Percentiles rank a stretch among this genome's conserved stretches.
Conservation (phyloP, 2,797 vertebrate species). For the Scomberomorus guttatus region DNA sequence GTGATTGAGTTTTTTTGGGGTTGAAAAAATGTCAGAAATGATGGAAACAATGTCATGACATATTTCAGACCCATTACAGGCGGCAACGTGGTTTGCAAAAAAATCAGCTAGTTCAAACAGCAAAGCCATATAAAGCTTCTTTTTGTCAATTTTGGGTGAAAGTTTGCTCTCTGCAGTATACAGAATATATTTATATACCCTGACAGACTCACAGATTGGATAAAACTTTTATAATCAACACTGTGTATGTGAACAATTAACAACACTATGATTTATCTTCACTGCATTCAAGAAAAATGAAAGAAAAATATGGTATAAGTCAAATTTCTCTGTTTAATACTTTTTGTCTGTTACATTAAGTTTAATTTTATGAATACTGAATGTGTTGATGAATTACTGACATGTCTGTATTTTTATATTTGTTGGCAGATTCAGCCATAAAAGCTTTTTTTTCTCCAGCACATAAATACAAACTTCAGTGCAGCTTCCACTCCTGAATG, state of each 20-base stretch:
- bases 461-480: neutral
- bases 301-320: too few relatives aligned
- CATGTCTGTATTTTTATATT: neutral
- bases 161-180: too few relatives aligned
- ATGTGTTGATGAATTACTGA: constrained; percentile 5
- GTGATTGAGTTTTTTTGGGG: too few relatives aligned
- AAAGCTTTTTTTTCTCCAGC: neutral
- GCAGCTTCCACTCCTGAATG: neutral
- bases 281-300: neutral
- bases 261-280: neutral
- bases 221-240: constrained; percentile 12
- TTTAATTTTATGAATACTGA: neutral
- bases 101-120: too few relatives aligned
- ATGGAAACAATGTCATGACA: too few relatives aligned
- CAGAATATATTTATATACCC: neutral
- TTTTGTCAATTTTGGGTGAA: too few relatives aligned
- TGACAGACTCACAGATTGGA: neutral
- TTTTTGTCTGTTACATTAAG: neutral
- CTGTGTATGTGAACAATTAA: neutral
- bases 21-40: too few relatives aligned
- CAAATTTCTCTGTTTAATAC: too few relatives aligned
- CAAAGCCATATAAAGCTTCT: too few relatives aligned
- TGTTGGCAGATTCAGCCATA: neutral
- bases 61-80: too few relatives aligned
- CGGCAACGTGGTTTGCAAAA: too few relatives aligned